Percentiles rank a stretch among this genome's conserved stretches.
These are phyloP conservation scores for Apocheima hispidaria DNA, from an alignment of 2,888 invertebrate species.

Conservation along the genomic window DNA sequence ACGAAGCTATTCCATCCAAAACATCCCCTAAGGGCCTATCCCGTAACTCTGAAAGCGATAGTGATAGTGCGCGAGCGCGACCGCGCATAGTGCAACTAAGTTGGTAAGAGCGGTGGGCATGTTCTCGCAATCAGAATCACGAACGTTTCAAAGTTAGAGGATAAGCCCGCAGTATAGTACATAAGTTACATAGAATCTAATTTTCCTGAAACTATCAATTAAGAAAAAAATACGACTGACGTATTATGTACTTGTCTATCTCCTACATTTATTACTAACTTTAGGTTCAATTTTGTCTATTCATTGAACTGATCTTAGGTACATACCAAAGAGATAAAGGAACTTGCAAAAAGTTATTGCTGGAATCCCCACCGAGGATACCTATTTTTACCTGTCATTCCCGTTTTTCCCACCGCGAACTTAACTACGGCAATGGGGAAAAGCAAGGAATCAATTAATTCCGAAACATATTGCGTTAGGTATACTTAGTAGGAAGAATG, in stretches of 20 bases:
- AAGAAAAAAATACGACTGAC: conserved; percentile 6
- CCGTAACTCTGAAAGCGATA: too few relatives aligned
- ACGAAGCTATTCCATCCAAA: conserved; percentile 4
- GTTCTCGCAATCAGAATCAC: too few relatives aligned
- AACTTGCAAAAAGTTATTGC: background rate
- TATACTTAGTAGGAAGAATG: too few relatives aligned
- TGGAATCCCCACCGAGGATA: background rate
- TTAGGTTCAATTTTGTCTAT: conserved; percentile 10
- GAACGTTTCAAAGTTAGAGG: too few relatives aligned
- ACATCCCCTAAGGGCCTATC: too few relatives aligned
- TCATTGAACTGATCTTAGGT: conserved; percentile 2
- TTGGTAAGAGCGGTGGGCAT: too few relatives aligned
- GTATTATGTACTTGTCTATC: background rate
- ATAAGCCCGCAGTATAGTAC: too few relatives aligned
- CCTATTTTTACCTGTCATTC: background rate
- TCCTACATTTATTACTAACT: conserved; percentile 6
- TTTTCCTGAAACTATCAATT: conserved; percentile 19
- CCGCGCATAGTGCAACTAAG: too few relatives aligned
- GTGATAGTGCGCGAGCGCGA: too few relatives aligned
- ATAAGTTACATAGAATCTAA: conserved; percentile 17
- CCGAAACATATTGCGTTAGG: background rate
- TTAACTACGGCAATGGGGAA: background rate
- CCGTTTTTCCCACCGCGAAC: background rate
- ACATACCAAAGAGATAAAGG: background rate
- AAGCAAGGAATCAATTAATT: background rate